Evolutionary conservation across 1,140 invertebrate genomes (phyloP).

Genomic region (Caerostris extrusa): DNA sequence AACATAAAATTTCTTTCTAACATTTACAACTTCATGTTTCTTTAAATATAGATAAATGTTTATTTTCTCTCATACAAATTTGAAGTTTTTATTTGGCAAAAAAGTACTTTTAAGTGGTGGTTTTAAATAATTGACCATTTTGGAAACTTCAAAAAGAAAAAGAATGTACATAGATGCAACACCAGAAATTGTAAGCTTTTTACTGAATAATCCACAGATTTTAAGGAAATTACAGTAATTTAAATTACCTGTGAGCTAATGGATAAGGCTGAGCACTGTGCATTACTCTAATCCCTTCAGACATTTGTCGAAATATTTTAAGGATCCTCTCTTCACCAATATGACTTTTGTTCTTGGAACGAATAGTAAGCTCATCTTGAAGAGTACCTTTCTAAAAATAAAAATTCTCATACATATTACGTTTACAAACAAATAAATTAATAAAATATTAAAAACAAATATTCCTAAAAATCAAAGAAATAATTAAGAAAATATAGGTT

Average conservation of each 20-base stretch:
- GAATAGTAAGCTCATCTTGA: conserved; percentile 86
- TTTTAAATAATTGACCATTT: neutral
- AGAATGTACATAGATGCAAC: too few relatives aligned
- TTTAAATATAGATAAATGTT: too few relatives aligned
- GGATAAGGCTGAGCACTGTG: conserved; percentile 88
- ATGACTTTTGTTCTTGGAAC: conserved; percentile 85
- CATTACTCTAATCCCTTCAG: conserved; percentile 88
- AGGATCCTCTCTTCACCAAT: conserved; percentile 86
- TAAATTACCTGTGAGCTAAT: conserved; percentile 86
- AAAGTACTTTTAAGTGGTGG: neutral
- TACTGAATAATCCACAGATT: too few relatives aligned
- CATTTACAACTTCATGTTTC: too few relatives aligned
- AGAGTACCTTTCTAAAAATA: conserved; percentile 87
- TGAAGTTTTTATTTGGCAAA: neutral
- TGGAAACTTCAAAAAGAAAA: neutral
- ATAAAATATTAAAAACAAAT: too few relatives aligned
- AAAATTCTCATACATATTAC: neutral
- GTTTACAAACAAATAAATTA: neutral
- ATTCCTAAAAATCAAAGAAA: too few relatives aligned
- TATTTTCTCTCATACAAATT: too few relatives aligned
- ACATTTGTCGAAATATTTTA: conserved; percentile 88
- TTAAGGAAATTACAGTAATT: neutral
- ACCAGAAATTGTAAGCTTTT: too few relatives aligned
- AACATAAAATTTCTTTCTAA: too few relatives aligned
- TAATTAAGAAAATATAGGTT: too few relatives aligned